Conservation (phyloP, 1,140 invertebrate genomes). For the Chironomus striatipennis region DNA sequence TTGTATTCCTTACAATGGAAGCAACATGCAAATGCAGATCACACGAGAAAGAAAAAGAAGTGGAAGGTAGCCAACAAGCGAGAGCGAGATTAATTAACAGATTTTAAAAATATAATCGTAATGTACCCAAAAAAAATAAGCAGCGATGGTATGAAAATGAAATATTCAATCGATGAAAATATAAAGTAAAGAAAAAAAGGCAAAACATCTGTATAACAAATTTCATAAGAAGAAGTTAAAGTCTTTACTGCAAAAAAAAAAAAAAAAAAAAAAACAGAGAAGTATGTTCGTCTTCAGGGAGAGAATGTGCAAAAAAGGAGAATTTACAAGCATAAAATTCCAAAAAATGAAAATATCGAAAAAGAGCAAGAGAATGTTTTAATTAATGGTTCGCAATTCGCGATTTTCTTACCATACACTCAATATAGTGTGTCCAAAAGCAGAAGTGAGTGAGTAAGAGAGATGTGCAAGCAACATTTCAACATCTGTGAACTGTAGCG, state of each 20-base stretch:
- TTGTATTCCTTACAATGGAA: not conserved
- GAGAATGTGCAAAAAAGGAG: not conserved
- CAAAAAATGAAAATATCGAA: not conserved
- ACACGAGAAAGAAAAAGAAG: not conserved
- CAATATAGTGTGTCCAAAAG: not conserved
- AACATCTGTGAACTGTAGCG: constrained; percentile 11
- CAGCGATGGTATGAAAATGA: not conserved
- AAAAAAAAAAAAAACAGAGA: not conserved
- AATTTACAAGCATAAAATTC: not conserved
- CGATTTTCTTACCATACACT: too few species aligned
- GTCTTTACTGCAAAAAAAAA: too few species aligned
- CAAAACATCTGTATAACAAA: constrained; percentile 22
- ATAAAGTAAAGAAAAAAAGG: not conserved
- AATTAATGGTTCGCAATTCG: constrained; percentile 19
- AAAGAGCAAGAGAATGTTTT: constrained; percentile 15
- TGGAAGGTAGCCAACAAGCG: not conserved
- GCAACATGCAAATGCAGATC: not conserved
- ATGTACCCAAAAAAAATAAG: not conserved
- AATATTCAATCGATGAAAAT: constrained; percentile 18
- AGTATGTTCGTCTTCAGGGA: not conserved
- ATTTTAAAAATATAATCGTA: constrained; percentile 16
- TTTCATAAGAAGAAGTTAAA: not conserved
- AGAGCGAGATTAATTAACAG: constrained; percentile 20
- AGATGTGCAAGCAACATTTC: not conserved
- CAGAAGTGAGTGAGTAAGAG: not conserved